Base-by-base conservation (phyloP, 2,113 vertebrate species). In the Centrocercus urophasianus region DNA sequence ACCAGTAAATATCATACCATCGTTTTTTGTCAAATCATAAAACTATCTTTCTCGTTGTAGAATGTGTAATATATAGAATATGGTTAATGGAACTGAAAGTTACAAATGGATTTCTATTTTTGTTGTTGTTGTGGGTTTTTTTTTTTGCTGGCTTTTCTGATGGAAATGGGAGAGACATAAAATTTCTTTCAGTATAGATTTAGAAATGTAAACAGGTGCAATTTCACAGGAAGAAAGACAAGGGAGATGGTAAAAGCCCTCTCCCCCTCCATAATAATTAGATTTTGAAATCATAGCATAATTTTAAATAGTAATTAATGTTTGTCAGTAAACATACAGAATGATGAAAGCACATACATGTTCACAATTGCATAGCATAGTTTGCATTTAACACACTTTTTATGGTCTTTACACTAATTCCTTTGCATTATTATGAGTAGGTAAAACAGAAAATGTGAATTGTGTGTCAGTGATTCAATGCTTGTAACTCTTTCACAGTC, bases 1-100 rank as follows among this genome's bases (percentile, higher is more conserved):
- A 97, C 97, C 95, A 97, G 97, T 98, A 98, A 98, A 98, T 98
- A 98, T 98, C 98, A 95, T 96, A 96, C 92, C 93, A 97, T 96
- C 83, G 4, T 81, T 87, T 97, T 93, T 96, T 88, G 88, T 95
- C 97, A 98, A 97, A 98, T 98, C 97, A 96, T 97, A 97, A 97
- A 98, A 96, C 88, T 95, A 97, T 97, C 96, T 97, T 97, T 97
- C 93, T 97, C 96, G 89, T 95, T 97, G 97, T 92, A 84, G 96
- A 95, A 96, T 89, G 70, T 93, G 66, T 81, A 96, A 95, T 82
- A 88, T 97, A 96, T 97, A 95, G 96, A 97, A 97, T 96, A 92
- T 76, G 88, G 92, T 94, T 95, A 97, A 96, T 45, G 65, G 95
- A 96, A 96, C 91, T 57, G 61, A 95, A 97, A 97, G 96, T 97